Evolutionary conservation across 2,113 vertebrate species (phyloP).

Genomic region (Daubentonia madagascariensis): DNA sequence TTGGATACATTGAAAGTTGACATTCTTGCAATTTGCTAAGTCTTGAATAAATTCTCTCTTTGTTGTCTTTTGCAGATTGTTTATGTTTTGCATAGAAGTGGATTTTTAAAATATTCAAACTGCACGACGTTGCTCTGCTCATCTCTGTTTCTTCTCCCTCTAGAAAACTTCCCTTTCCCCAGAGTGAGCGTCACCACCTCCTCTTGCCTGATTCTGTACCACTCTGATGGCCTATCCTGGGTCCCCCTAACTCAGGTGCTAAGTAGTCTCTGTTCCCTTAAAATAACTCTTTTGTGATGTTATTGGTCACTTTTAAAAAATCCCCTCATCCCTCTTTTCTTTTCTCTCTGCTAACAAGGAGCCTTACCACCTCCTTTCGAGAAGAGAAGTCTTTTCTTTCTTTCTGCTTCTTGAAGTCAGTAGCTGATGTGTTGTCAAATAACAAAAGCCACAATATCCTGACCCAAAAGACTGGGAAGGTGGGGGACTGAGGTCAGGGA

Average conservation of each 20-base stretch:
- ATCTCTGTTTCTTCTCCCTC: neutral
- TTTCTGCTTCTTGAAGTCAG: neutral
- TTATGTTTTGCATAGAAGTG: neutral
- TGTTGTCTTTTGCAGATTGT: neutral
- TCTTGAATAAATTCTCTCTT: neutral
- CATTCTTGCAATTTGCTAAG: neutral
- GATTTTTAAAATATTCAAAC: neutral
- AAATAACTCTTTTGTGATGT: neutral
- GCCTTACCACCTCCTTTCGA: neutral
- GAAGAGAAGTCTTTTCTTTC: neutral
- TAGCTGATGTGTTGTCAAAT: neutral
- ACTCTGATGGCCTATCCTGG: neutral
- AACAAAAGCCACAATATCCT: neutral
- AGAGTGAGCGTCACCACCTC: neutral
- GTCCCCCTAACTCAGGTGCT: neutral
- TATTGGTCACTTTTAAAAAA: neutral
- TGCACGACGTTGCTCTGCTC: neutral
- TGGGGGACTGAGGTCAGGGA: neutral
- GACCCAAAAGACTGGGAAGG: neutral
- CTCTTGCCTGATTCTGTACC: neutral
- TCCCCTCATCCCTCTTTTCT: neutral
- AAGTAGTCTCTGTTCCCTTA: neutral
- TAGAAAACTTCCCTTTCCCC: neutral
- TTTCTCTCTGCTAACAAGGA: neutral
- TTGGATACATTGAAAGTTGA: neutral